Evolutionary conservation across 2,888 invertebrate species (phyloP), one percentile per base, ranked within the genome.

Genomic region (Pyrrhosoma nymphula): DNA sequence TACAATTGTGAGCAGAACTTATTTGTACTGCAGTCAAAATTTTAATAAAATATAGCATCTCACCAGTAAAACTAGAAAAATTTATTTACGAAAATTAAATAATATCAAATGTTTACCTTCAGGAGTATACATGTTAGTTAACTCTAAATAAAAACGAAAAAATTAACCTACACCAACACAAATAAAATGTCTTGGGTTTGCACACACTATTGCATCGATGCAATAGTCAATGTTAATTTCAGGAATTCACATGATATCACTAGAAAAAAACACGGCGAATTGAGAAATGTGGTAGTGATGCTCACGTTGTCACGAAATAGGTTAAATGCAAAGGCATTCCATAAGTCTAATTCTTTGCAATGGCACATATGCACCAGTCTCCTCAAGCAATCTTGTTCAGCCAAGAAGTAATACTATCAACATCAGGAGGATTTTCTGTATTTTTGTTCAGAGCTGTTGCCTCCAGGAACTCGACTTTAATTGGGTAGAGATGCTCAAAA

Each of bases 361-460:
- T 82, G 35, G 35, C 0, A 18, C 4, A 20, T 3, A 10, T 10
- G 18, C n/a, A 69, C n/a, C 10, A 23, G 26, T 69, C 0, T 14
- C 16, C 14, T 93, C 55, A 93, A 63, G 96, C 97, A 63, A 98
- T 97, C 96, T 97, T 98, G 95, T 97, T 97, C 96, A 99, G 97
- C 99, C 99, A 99, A n/a, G 98, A 97, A 96, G 98, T 97, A 69
- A 99, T 96, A 95, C 97, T 97, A 95, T 97, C 97, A 69, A 98
- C 97, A 96, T 98, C 98, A 23, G 97, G 97, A 0, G 98, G 97
- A 90, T 97, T 97, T 47, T 98, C 98, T 95, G 97, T 97, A 90
- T 97, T 97, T 88, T 97, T 97, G 69, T 97, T 97, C 95, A 96
- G 96, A 0, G 97, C 98, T 55, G 98, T 98, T 95, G 98, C 97